Conservation (phyloP, 2,797 vertebrate genomes). For the Poeciliopsis paucimaculata region DNA sequence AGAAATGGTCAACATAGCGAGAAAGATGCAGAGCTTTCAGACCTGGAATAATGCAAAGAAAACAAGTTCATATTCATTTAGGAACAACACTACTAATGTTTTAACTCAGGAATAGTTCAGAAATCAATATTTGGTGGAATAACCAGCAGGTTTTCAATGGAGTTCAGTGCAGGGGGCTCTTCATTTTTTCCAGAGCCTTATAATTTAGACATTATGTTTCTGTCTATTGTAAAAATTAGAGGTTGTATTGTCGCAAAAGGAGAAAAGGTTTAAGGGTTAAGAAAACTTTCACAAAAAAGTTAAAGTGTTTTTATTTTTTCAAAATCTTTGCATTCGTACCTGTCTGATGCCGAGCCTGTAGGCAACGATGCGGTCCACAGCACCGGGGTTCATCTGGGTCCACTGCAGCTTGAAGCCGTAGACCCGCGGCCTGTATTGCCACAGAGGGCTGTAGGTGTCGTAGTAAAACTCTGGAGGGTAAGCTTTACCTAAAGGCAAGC, state of each 20-base stretch:
- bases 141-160: too few relatives aligned
- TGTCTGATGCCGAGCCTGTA: slow-evolving; percentile 94
- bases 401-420: slow-evolving; percentile 97
- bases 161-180: too few relatives aligned
- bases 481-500: slow-evolving; percentile 84
- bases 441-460: slow-evolving; percentile 95
- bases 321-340: slow-evolving; percentile 74
- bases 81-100: too few relatives aligned
- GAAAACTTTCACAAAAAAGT: not conserved
- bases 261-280: not conserved
- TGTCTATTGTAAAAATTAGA: not conserved
- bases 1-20: too few relatives aligned
- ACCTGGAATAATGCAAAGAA: too few relatives aligned
- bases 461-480: slow-evolving; percentile 97
- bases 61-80: too few relatives aligned
- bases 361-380: slow-evolving; percentile 92
- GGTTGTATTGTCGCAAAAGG: not conserved
- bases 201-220: not conserved
- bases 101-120: too few relatives aligned
- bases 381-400: slow-evolving; percentile 95
- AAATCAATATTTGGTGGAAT: too few relatives aligned
- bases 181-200: not conserved
- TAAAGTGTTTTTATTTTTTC: not conserved
- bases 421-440: slow-evolving; percentile 93
- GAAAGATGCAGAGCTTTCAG: too few relatives aligned